Evolutionary conservation across 53 echinoderm and acorn worm species (phyloP).

Genomic region (Holothuria leucospilota): DNA sequence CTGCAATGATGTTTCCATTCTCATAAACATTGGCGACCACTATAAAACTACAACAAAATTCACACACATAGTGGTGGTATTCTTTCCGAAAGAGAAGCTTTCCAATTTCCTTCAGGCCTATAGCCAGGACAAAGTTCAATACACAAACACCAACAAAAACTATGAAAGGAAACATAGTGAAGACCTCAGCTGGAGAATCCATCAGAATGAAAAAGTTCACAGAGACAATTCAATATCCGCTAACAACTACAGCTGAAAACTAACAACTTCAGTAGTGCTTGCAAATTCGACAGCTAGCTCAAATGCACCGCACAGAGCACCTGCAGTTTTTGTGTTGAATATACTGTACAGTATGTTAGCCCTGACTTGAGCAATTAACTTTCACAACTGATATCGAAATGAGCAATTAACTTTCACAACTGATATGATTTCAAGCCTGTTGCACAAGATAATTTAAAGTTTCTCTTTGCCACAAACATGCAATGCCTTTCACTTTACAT

Average conservation of each 20-base stretch:
- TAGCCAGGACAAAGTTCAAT: slow-evolving; percentile 20
- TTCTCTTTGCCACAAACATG: background rate
- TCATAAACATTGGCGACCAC: slow-evolving; percentile 73
- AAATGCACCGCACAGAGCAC: background rate
- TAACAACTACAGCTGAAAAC: too few species aligned
- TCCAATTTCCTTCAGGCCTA: slow-evolving; percentile 30
- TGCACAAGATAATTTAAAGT: slow-evolving; percentile 32
- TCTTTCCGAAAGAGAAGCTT: slow-evolving; percentile 16
- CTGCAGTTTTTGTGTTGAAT: too few species aligned
- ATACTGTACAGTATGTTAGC: too few species aligned
- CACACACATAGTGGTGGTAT: slow-evolving; percentile 49
- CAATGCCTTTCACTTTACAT: background rate
- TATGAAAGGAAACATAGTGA: slow-evolving; percentile 6
- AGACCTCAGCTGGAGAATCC: background rate
- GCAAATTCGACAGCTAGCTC: background rate
- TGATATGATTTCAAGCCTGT: slow-evolving; percentile 22
- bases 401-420: slow-evolving; percentile 24
- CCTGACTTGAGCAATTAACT: background rate
- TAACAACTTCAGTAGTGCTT: background rate
- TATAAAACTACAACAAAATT: slow-evolving; percentile 71
- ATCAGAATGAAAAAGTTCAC: too few species aligned
- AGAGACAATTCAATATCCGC: too few species aligned
- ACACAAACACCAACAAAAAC: slow-evolving; percentile 24
- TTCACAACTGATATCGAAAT: background rate
- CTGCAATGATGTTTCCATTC: slow-evolving; percentile 63